These are phyloP conservation scores for Catocala nupta DNA, from an alignment of 2,888 invertebrate species.

Conservation along the genomic window DNA sequence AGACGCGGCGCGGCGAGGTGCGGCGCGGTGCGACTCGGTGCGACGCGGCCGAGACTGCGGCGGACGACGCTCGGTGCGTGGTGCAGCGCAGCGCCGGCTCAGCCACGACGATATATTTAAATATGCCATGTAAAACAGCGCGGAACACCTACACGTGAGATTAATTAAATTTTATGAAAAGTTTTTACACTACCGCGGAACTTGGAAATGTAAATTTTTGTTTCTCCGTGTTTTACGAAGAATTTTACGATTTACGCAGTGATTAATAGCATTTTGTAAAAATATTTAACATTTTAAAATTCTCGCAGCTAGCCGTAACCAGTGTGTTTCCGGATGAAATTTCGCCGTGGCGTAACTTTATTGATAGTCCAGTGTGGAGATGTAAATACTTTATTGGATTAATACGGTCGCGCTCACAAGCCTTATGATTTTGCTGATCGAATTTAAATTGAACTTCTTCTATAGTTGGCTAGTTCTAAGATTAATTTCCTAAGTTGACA, in stretches of 20 bases:
- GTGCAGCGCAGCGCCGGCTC: conserved; percentile 20
- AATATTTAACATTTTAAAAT: conserved; percentile 36
- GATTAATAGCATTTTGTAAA: conserved; percentile 48
- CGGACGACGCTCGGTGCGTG: conserved; percentile 23
- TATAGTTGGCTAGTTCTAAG: conserved; percentile 31
- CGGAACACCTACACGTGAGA: conserved; percentile 53
- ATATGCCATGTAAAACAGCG: conserved; percentile 50
- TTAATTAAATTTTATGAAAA: conserved; percentile 63
- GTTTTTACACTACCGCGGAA: conserved; percentile 56
- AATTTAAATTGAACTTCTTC: conserved; percentile 38
- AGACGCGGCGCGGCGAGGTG: conserved; percentile 45
- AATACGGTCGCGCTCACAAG: conserved; percentile 21
- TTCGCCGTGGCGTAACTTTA: conserved; percentile 32
- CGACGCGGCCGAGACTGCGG: conserved; percentile 13
- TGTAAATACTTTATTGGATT: conserved; percentile 32
- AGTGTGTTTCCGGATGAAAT: conserved; percentile 18
- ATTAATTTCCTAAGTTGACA: conserved; percentile 44
- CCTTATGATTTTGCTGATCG: conserved; percentile 35
- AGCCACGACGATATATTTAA: conserved; percentile 42
- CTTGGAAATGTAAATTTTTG: conserved; percentile 53
- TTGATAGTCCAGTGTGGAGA: conserved; percentile 34
- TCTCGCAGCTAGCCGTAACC: conserved; percentile 25
- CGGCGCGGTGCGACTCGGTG: background rate
- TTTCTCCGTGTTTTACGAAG: conserved; percentile 49
- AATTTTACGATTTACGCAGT: conserved; percentile 55